These are phyloP conservation scores for Paramacrobiotus metropolitanus DNA, from an alignment of 1,140 invertebrate genomes.

Conservation along the genomic window DNA sequence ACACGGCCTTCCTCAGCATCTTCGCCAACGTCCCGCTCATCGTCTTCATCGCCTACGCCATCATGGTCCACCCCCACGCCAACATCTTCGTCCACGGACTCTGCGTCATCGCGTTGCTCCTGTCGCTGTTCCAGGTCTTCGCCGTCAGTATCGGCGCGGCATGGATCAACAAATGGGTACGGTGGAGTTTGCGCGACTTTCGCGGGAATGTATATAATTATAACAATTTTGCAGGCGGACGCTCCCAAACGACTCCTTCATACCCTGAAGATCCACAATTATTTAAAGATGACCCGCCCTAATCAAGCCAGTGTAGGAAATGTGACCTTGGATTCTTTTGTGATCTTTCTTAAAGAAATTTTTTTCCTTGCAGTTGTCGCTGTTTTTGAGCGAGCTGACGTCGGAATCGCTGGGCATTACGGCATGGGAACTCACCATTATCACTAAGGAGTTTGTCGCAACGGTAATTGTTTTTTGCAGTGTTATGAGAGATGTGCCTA, in stretches of 20 bases:
- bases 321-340: not conserved
- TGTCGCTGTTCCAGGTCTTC: not conserved
- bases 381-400: not conserved
- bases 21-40: slow-evolving; percentile 4
- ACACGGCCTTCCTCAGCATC: not conserved
- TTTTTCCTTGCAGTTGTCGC: not conserved
- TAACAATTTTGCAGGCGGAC: not conserved
- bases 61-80: not conserved
- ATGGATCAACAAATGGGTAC: slow-evolving; percentile 1
- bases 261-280: not conserved
- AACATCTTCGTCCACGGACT: not conserved
- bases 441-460: not conserved
- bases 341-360: not conserved
- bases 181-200: too few relatives aligned
- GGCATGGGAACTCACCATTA: not conserved
- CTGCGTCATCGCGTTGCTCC: not conserved
- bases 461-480: not conserved
- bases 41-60: not conserved
- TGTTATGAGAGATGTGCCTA: not conserved
- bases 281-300: not conserved
- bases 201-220: too few relatives aligned
- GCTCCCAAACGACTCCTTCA: not conserved
- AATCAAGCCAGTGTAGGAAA: not conserved
- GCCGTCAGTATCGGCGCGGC: not conserved
- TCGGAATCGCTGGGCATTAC: not conserved